A percentile compares a stretch with the other conserved stretches of the same genome.
phyloP scores from a whole-genome alignment of 2,888 invertebrate species.

The Volucella zonaria region DNA sequence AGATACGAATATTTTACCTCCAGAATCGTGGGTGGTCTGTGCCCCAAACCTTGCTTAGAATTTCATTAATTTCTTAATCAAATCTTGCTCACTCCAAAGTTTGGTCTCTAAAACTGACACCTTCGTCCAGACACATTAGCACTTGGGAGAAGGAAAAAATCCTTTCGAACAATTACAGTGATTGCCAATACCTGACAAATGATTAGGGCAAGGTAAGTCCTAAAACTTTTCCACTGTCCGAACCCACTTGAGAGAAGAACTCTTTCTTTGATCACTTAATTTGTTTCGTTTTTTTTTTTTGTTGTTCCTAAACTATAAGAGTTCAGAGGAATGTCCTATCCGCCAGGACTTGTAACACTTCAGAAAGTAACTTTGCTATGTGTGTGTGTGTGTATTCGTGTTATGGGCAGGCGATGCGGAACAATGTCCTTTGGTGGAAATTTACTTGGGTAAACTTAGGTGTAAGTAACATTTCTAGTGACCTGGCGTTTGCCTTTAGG shows the following conservation, averaged over 20 bases:
- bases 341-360: no score
- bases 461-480: conserved; percentile 28
- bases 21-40: no score
- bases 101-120: conserved; percentile 36
- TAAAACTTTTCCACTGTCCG: no score
- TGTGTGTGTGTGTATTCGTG: background rate
- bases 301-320: no score
- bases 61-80: conserved; percentile 62
- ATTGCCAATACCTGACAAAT: conserved; percentile 66
- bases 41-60: background rate
- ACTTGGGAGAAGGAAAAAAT: conserved; percentile 25
- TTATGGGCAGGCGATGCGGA: background rate
- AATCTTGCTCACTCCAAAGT: conserved; percentile 41
- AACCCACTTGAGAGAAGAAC: background rate
- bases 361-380: no score
- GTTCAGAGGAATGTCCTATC: no score
- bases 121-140: conserved; percentile 39
- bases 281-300: background rate
- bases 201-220: background rate
- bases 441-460: conserved; percentile 27
- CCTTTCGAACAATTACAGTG: conserved; percentile 63
- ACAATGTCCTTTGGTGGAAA: conserved; percentile 26
- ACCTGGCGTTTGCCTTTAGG: conserved; percentile 37
- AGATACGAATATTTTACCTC: background rate
- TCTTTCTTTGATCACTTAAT: background rate